These are phyloP conservation scores for Peromyscus polionotus DNA, from an alignment of 2,113 vertebrate genomes.

Conservation along the genomic window DNA sequence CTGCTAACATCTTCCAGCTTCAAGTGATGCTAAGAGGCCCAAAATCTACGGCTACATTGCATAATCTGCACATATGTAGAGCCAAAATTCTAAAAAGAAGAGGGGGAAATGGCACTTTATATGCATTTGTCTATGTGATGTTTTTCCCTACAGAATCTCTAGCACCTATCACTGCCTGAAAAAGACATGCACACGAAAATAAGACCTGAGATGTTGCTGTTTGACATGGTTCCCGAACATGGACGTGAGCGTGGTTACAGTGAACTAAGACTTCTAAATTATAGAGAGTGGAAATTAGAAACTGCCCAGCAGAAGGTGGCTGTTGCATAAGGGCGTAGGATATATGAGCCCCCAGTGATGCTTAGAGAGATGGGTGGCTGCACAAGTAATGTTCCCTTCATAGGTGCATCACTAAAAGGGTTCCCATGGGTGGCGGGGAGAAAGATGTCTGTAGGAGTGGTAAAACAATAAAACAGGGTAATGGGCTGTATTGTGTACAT, in stretches of 20 bases:
- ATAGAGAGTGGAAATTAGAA: background rate
- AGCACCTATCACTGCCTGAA: background rate
- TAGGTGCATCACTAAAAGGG: background rate
- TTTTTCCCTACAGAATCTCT: background rate
- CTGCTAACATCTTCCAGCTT: background rate
- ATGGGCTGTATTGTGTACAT: background rate
- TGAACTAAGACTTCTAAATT: background rate
- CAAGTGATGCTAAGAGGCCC: background rate
- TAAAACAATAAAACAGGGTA: background rate
- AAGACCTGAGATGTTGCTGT: background rate
- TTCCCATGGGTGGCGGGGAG: background rate
- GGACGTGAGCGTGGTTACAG: background rate
- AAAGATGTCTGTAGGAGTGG: background rate
- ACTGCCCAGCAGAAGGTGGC: background rate
- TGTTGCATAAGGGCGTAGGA: background rate
- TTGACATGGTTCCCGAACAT: too few relatives aligned
- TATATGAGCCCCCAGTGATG: background rate
- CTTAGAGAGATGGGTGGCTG: background rate
- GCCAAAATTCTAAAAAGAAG: background rate
- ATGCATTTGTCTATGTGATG: background rate
- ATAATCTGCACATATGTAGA: background rate
- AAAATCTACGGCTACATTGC: background rate
- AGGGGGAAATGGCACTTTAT: background rate
- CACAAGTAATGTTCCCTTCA: too few relatives aligned
- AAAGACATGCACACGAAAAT: background rate